Percentiles rank a stretch among this genome's conserved stretches.
Conservation (phyloP, 2,888 invertebrate species). For the Protodeltote pygarga region DNA sequence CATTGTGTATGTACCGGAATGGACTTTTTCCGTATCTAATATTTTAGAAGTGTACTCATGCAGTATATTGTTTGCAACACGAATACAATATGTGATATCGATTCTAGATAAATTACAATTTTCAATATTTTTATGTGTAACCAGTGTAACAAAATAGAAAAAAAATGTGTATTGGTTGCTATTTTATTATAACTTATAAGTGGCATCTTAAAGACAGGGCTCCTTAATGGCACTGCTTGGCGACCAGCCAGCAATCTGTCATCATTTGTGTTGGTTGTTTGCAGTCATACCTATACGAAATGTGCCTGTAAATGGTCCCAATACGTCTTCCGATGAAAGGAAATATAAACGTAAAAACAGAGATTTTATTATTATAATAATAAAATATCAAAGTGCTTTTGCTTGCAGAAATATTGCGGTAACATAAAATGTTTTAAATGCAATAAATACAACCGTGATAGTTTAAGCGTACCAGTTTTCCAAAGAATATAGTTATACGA, state of each 20-base stretch:
- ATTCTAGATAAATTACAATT: slow-evolving; percentile 16
- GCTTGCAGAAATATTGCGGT: neutral
- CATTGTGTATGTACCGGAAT: slow-evolving; percentile 14
- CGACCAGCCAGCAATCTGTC: slow-evolving; percentile 42
- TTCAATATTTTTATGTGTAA: slow-evolving; percentile 17
- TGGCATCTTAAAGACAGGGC: slow-evolving; percentile 36
- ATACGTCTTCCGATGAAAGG: slow-evolving; percentile 20
- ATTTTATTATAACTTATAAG: slow-evolving; percentile 32
- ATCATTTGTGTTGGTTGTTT: slow-evolving; percentile 37
- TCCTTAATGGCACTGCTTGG: slow-evolving; percentile 40
- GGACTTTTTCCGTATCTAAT: slow-evolving; percentile 17
- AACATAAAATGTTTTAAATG: too few relatives aligned
- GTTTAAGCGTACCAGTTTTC: too few relatives aligned
- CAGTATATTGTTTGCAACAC: slow-evolving; percentile 35
- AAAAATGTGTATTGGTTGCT: slow-evolving; percentile 9
- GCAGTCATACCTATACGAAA: slow-evolving; percentile 22
- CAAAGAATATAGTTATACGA: too few relatives aligned
- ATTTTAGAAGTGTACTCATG: slow-evolving; percentile 21
- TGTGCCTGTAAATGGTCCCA: slow-evolving; percentile 15
- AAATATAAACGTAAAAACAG: neutral
- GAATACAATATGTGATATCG: slow-evolving; percentile 27
- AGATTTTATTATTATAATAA: too few relatives aligned
- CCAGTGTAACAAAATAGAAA: slow-evolving; percentile 14
- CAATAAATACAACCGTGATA: too few relatives aligned
- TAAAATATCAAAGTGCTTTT: too few relatives aligned